Conservation (phyloP, 2,797 vertebrate species). For the Paratrypauchen microcephalus region DNA sequence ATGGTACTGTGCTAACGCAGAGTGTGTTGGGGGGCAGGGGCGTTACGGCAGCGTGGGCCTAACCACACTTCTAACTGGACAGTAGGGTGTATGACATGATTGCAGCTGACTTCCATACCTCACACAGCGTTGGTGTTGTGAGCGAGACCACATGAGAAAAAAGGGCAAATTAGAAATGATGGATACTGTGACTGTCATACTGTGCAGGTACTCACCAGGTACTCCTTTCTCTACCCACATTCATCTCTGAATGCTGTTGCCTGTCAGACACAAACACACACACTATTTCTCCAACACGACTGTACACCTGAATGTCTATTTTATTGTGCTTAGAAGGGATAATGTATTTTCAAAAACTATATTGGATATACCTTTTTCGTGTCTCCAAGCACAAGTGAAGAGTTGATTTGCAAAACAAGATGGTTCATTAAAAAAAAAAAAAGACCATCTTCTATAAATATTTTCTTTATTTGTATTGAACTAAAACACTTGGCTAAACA, state of each 20-base stretch:
- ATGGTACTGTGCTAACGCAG: slow-evolving; percentile 83
- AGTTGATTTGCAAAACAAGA: slow-evolving; percentile 30
- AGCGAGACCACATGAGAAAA: slow-evolving; percentile 96
- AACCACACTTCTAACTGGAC: slow-evolving; percentile 79
- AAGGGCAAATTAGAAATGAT: slow-evolving; percentile 99
- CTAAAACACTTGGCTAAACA: no score
- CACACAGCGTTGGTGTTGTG: slow-evolving; percentile 99
- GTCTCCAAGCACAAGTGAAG: not conserved
- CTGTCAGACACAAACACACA: slow-evolving; percentile 78
- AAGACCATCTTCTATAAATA: no score
- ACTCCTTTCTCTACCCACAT: slow-evolving; percentile 99
- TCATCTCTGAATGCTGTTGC: slow-evolving; percentile 99
- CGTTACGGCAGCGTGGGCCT: slow-evolving; percentile 85
- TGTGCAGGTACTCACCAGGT: slow-evolving; percentile 99
- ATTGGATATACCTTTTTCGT: slow-evolving; percentile 51
- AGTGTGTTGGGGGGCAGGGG: slow-evolving; percentile 89
- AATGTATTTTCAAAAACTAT: slow-evolving; percentile 23
- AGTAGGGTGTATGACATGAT: slow-evolving; percentile 99
- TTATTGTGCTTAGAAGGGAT: slow-evolving; percentile 28
- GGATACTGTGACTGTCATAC: slow-evolving; percentile 99
- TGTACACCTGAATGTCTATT: slow-evolving; percentile 56
- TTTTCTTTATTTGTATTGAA: no score
- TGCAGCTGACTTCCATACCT: slow-evolving; percentile 99
- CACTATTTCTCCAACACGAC: slow-evolving; percentile 52
- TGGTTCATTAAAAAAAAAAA: slow-evolving; percentile 6